These are phyloP conservation scores for Scolanthus callimorphus DNA, from an alignment of 92 coral and sea anemone genomes.

Conservation along the genomic window DNA sequence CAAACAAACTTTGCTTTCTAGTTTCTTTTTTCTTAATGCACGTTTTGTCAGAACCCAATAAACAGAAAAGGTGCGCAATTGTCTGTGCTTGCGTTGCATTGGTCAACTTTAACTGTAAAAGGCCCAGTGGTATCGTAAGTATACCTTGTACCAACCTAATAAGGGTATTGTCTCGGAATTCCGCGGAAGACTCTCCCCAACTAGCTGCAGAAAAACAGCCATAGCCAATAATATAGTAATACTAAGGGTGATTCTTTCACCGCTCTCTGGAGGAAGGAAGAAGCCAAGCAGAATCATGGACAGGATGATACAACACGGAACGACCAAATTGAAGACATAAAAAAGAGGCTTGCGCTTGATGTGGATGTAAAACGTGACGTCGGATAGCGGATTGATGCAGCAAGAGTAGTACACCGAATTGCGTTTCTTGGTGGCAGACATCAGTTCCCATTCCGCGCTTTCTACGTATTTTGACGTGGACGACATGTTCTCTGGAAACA, in stretches of 20 bases:
- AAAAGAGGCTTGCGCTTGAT: slow-evolving; percentile 85
- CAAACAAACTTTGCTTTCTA: no score
- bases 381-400: slow-evolving; percentile 67
- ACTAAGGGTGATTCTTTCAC: slow-evolving; percentile 92
- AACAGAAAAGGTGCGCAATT: no score
- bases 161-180: slow-evolving; percentile 96
- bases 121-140: no score
- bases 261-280: slow-evolving; percentile 95
- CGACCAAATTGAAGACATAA: slow-evolving; percentile 89
- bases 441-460: slow-evolving; percentile 92
- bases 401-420: slow-evolving; percentile 61
- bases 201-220: slow-evolving; percentile 96
- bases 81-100: no score
- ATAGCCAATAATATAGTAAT: slow-evolving; percentile 91
- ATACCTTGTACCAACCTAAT: slow-evolving; percentile 74
- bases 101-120: no score
- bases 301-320: slow-evolving; percentile 85
- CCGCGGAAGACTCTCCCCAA: slow-evolving; percentile 91
- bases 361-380: slow-evolving; percentile 60
- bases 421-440: slow-evolving; percentile 46
- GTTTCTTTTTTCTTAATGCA: no score
- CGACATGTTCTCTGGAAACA: slow-evolving; percentile 72
- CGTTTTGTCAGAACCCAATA: no score
- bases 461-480: slow-evolving; percentile 67
- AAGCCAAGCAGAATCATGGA: slow-evolving; percentile 94